These are phyloP conservation scores for Muscicapa comitata DNA, from an alignment of 2,797 vertebrate species.

Conservation along the genomic window DNA sequence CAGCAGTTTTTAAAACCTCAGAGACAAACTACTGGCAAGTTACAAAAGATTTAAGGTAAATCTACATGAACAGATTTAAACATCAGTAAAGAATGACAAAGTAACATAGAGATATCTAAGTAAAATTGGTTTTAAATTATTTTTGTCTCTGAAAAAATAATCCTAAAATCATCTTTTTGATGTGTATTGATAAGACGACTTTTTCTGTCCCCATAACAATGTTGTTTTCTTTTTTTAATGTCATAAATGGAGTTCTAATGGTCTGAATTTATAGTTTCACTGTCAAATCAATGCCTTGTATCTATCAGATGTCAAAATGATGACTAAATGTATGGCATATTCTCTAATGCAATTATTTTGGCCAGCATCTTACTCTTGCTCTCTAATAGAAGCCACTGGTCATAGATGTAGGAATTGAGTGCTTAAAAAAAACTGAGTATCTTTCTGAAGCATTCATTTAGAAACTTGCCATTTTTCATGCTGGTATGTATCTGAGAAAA, in stretches of 20 bases:
- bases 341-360: slow-evolving; percentile 6
- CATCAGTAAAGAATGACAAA: background rate
- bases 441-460: slow-evolving; percentile 4
- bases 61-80: background rate
- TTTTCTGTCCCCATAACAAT: background rate
- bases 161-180: background rate
- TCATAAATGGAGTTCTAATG: background rate
- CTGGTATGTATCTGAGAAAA: background rate
- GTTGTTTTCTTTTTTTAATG: slow-evolving; percentile 12
- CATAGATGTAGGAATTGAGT: background rate
- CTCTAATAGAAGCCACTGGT: background rate
- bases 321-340: background rate
- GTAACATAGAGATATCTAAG: background rate
- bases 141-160: background rate
- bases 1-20: background rate
- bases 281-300: slow-evolving; percentile 20
- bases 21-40: background rate
- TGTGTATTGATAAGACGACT: background rate
- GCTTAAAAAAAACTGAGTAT: background rate
- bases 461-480: background rate
- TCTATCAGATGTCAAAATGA: slow-evolving; percentile 26
- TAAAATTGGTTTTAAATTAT: background rate
- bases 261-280: background rate
- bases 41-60: background rate
- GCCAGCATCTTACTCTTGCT: background rate